Conservation (phyloP, 1,140 invertebrate species). For the Hydropsyche tenuis region DNA sequence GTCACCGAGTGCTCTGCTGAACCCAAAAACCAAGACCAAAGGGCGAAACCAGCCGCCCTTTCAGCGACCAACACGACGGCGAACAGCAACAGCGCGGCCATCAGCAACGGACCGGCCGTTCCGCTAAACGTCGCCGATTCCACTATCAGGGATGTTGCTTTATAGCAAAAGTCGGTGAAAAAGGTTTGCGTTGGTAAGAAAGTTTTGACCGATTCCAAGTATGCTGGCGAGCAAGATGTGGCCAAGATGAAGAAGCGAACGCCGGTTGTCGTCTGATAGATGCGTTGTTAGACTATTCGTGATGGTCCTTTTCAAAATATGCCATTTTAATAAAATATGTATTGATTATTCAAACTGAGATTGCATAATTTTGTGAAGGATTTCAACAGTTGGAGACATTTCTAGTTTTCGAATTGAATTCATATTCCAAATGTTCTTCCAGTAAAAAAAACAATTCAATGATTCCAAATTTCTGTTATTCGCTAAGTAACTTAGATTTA, state of each 20-base stretch:
- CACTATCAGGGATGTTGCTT: slow-evolving; percentile 44
- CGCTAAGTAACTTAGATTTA: too few relatives aligned
- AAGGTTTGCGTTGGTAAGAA: neutral
- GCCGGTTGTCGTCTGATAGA: slow-evolving; percentile 43
- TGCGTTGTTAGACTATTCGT: too few relatives aligned
- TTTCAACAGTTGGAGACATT: too few relatives aligned
- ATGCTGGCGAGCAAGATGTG: slow-evolving; percentile 5
- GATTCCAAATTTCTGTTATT: too few relatives aligned
- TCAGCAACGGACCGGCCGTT: slow-evolving; percentile 43
- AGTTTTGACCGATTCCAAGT: neutral
- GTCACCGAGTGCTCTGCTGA: slow-evolving; percentile 8
- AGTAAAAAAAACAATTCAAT: too few relatives aligned
- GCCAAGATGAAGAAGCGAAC: slow-evolving; percentile 38
- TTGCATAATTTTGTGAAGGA: too few relatives aligned
- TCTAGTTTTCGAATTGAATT: too few relatives aligned
- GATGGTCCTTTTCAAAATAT: too few relatives aligned
- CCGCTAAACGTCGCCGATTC: slow-evolving; percentile 37
- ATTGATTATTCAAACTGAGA: too few relatives aligned
- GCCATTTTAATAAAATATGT: too few relatives aligned
- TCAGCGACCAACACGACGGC: neutral
- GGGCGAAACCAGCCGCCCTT: neutral
- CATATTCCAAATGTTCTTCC: too few relatives aligned
- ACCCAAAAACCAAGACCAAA: neutral
- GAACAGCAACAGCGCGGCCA: neutral
- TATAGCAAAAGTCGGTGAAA: slow-evolving; percentile 46